Evolutionary conservation across 2,888 invertebrate species (phyloP), one percentile per base, ranked within the genome.

Genomic region (Drosophila melanosoma): DNA sequence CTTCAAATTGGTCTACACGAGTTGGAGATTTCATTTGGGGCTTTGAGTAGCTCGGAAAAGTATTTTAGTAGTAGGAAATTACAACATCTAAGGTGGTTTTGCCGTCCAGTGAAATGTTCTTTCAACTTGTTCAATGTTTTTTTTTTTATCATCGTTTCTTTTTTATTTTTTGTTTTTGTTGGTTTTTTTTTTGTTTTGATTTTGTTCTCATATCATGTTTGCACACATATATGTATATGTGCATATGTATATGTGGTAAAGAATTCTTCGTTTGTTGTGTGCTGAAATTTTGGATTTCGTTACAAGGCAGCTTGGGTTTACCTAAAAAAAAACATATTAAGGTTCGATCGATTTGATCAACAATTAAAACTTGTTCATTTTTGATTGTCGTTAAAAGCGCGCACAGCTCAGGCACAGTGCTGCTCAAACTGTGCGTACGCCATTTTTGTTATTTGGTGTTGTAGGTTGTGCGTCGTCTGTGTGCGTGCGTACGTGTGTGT

Each of bases 1-100:
- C 35, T 35, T 73, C 68, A 69, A 79, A 70, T 79, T 72, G 12
- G n/a, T 60, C 61, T 77, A 73, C 73, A 40, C 33, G 52, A 60
- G 29, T 56, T 38, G n/a, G 8, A n/a, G 4, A 5, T 56, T 42
- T 32, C 10, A 0, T 17, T 42, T 40, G n/a, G 52, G 52, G 26
- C 7, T 52, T 58, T 32, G 40, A 26, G 45, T 64, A 74, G 79
- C 45, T 69, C 73, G 64, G 58, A 65, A 66, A 70, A 58, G 64
- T 63, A 29, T 59, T 69, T 63, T 74, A 63, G 76, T 61, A 81
- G 54, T 75, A 85, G 85, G 82, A 81, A 81, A 83, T 89, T 91
- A 92, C 91, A 92, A 92, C 92, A 92, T 92, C 90, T 91, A 92
- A 91, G 92, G 92, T 92, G 92, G 92, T 92, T 91, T 83, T 87